A percentile compares a stretch with the other conserved stretches of the same genome.
These are phyloP conservation scores for Ptychoptera albimana DNA, from an alignment of 2,888 invertebrate species.

Conservation along the genomic window DNA sequence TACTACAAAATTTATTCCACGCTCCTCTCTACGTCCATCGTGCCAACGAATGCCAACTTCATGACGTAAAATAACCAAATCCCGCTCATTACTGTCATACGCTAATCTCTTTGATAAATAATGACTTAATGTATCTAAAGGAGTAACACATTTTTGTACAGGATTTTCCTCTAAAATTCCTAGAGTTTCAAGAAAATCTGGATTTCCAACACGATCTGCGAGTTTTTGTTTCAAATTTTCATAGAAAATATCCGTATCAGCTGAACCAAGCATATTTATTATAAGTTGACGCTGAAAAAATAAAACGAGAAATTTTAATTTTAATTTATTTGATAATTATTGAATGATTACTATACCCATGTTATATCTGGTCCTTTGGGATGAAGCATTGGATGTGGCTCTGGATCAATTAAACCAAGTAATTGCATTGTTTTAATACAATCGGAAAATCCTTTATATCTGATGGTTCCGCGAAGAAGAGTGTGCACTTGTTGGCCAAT, in stretches of 20 bases:
- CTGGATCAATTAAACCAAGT: conserved; percentile 73
- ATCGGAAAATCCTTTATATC: conserved; percentile 82
- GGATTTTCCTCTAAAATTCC: conserved; percentile 74
- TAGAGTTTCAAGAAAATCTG: conserved; percentile 66
- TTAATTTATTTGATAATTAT: neutral
- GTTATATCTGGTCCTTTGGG: conserved; percentile 90
- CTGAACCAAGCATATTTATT: conserved; percentile 68
- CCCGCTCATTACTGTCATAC: conserved; percentile 57
- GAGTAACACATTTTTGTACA: conserved; percentile 69
- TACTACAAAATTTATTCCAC: conserved; percentile 74
- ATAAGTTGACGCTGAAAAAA: conserved; percentile 58
- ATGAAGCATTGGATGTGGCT: conserved; percentile 79
- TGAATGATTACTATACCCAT: conserved; percentile 50
- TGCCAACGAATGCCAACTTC: conserved; percentile 88
- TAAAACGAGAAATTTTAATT: conserved; percentile 4
- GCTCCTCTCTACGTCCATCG: conserved; percentile 63
- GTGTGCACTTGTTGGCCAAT: conserved; percentile 72
- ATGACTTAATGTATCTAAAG: conserved; percentile 84
- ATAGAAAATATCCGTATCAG: conserved; percentile 75
- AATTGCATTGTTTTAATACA: conserved; percentile 75
- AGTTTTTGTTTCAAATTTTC: conserved; percentile 80
- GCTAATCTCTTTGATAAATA: conserved; percentile 69
- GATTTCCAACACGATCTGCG: conserved; percentile 60
- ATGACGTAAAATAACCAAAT: conserved; percentile 86
- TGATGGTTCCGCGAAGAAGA: conserved; percentile 80